Conservation (phyloP, 2,888 invertebrate species). For the Rhaphigaster nebulosa region DNA sequence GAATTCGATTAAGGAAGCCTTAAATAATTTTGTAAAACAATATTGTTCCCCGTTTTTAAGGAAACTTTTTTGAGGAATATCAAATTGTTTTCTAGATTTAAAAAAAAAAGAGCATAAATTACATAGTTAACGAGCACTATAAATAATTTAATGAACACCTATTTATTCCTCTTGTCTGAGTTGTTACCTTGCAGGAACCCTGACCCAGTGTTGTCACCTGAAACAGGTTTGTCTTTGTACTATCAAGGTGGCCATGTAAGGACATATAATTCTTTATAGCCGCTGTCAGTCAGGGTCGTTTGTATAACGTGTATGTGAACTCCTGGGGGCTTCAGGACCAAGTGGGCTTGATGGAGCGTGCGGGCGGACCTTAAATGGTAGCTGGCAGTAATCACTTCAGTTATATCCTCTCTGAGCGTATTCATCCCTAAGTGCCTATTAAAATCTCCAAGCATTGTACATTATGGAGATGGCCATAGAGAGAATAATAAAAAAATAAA, state of each 20-base stretch:
- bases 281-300: slow-evolving; percentile 24
- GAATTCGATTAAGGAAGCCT: too few species aligned
- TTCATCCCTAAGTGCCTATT: background rate
- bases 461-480: background rate
- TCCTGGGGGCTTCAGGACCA: background rate
- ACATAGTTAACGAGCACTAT: background rate
- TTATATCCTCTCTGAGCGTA: background rate
- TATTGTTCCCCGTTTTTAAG: too few species aligned
- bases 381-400: background rate
- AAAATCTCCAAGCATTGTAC: background rate
- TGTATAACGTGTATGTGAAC: slow-evolving; percentile 10
- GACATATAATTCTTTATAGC: slow-evolving; percentile 37
- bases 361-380: background rate
- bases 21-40: too few species aligned
- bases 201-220: slow-evolving; percentile 35
- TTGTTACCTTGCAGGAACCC: slow-evolving; percentile 4
- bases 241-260: slow-evolving; percentile 42
- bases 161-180: background rate
- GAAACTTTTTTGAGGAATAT: background rate
- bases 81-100: background rate
- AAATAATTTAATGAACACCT: background rate
- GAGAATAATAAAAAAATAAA: background rate
- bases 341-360: background rate
- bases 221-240: slow-evolving; percentile 46
- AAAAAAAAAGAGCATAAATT: background rate